These are phyloP conservation scores for Hemicentrotus pulcherrimus DNA, from an alignment of 35 echinoderm and acorn worm genomes.

Conservation along the genomic window DNA sequence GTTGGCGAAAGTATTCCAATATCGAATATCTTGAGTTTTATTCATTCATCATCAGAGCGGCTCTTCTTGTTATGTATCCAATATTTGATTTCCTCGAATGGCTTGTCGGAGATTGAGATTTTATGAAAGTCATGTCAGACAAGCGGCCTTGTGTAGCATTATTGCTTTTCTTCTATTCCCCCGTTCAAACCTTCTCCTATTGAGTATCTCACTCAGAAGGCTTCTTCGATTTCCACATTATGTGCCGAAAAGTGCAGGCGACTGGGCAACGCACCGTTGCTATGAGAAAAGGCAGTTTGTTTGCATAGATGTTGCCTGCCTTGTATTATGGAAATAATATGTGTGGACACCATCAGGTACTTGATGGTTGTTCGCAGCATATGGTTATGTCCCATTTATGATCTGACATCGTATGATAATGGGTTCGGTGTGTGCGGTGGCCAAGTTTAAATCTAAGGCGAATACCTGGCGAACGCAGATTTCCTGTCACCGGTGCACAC, in stretches of 20 bases:
- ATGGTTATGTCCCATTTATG: slow-evolving; percentile 4
- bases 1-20: neutral
- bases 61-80: neutral
- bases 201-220: neutral
- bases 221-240: slow-evolving; percentile 12
- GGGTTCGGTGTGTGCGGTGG: neutral
- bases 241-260: neutral
- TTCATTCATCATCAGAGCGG: slow-evolving; percentile 9
- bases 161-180: neutral
- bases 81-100: neutral
- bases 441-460: neutral
- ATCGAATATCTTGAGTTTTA: neutral
- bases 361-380: neutral
- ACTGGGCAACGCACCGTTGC: slow-evolving; percentile 14
- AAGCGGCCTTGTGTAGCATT: neutral
- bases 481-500: neutral
- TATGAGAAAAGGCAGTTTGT: neutral
- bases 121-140: neutral
- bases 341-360: neutral
- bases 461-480: neutral
- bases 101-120: neutral
- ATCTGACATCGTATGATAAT: neutral
- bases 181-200: neutral
- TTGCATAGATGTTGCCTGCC: neutral
- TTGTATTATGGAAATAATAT: neutral